Base-by-base conservation (phyloP, 2,888 invertebrate species). In the Dinocampus coccinellae region DNA sequence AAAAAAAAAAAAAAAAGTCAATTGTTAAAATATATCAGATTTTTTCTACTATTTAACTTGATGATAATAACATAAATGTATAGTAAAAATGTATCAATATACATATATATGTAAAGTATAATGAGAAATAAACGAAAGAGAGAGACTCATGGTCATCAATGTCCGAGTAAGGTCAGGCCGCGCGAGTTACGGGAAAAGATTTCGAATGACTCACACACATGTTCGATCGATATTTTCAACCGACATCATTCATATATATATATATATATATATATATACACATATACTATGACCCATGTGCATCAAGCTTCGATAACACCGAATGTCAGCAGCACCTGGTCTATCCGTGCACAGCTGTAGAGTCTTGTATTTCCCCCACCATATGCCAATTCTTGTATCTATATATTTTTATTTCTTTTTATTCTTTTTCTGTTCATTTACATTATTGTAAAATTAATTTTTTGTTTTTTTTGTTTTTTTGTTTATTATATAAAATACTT, bases 101-200 rank as follows among this genome's bases (percentile, higher is more conserved):
- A 42, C 22, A 13, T 4, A 6, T 16, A 52, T 52, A 52, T 26
- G 39, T 42, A 42, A n/a, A 42, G 9, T 2, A 64, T 29, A 47
- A 42, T 39, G n/a, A 70, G 66, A 67, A 68, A n/a, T 63, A 61
- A 47, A 47, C 63, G 55, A 55, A 36, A 39, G 39, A 57, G 42
- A 69, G 26, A 70, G 29, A 52, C 58, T 70, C 70, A 70, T 61
- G 70, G 70, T 70, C 70, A 66, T 66, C 58, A 34, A 53, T 66
- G 58, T 65, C 73, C 75, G 72, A 75, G 77, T 77, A 77, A 75
- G 76, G 76, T 77, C 76, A 77, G 76, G 70, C 73, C 53, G 61
- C 53, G 61, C 75, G 70, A 75, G 64, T 73, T 70, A 75, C 69
- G 69, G 72, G 75, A 72, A 75, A 36, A 73, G 73, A 76, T 71